Evolutionary conservation across 2,113 vertebrate genomes (phyloP), one percentile per base, ranked within the genome.

Genomic region (Gracilinanus agilis): DNA sequence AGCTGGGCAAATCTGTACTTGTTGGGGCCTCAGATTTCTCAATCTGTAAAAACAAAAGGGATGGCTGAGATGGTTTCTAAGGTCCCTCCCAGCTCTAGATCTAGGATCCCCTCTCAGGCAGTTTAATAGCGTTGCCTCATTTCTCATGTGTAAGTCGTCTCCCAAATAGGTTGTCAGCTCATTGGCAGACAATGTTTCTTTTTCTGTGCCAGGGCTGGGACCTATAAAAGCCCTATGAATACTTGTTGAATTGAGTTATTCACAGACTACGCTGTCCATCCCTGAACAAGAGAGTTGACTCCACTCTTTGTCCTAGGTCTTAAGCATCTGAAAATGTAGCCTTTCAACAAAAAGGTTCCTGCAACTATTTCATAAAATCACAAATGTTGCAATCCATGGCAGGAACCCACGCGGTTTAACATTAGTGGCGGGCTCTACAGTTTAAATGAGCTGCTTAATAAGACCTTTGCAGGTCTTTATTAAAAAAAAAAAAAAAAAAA

Each of bases 281-380:
- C 54, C 67, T 88, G 44, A 95, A 90, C 90, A 96, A 93, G 16
- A 94, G 92, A 56, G 88, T 94, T 56, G 90, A 93, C 88, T 96
- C 58, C 53, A 56, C 54, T 91, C 21, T 56, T 94, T 93, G 94
- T 21, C 55, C 4, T 54, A 24, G 93, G 53, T 89, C 21, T 96
- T 94, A 90, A 95, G 67, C 67, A 40, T 89, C 90, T 94, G 53
- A 92, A 96, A 93, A 90, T 58, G 23, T 55, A 83, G 58, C 54
- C 67, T 90, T 94, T 91, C 58, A 96, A 54, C 44, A 90, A 83
- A 96, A 89, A 93, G 95, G 56, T 91, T 24, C 90, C 3, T 29
- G 53, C 40, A 40, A 67, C 55, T 92, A 92, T 88, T 91, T 93
- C 75, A 92, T 88, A 49, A 89, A 94, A 96, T 44, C 89, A 95